Evolutionary conservation across 2,113 vertebrate species (phyloP).

Genomic region (Okapia johnstoni): DNA sequence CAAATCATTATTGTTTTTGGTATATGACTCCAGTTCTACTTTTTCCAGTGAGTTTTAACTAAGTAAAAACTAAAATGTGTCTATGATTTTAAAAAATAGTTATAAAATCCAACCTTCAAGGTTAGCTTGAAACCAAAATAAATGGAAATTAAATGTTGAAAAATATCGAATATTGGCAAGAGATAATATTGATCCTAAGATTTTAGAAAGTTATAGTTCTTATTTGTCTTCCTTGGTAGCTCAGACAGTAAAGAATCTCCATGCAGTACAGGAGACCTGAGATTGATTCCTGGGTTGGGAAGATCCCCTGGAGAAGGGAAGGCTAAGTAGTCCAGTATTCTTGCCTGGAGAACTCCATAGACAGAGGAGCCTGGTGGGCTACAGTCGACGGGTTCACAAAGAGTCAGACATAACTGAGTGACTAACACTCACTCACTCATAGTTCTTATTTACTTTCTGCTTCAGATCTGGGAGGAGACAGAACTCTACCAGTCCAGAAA

Average conservation of each 20-base stretch:
- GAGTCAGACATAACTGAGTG: neutral
- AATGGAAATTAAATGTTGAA: neutral
- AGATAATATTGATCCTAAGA: neutral
- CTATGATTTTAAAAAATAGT: neutral
- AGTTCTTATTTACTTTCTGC: neutral
- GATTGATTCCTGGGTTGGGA: neutral
- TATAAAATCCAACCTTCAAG: neutral
- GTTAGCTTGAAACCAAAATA: neutral
- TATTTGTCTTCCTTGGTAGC: neutral
- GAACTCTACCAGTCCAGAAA: neutral
- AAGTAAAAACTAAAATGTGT: constrained; percentile 5
- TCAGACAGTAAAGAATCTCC: neutral
- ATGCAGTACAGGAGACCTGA: neutral
- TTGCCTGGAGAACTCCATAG: neutral
- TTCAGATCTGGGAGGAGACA: neutral
- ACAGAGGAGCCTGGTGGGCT: neutral
- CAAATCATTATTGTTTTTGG: constrained; percentile 25
- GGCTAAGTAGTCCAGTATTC: neutral
- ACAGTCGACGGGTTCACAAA: neutral
- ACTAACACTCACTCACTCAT: neutral
- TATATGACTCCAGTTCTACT: neutral
- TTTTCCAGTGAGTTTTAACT: constrained; percentile 15
- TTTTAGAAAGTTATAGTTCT: neutral
- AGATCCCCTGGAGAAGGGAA: neutral
- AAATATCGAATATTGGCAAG: neutral